Evolutionary conservation across 1,140 invertebrate genomes (phyloP), one percentile per base, ranked within the genome.

Genomic region (Hormaphis cornu): DNA sequence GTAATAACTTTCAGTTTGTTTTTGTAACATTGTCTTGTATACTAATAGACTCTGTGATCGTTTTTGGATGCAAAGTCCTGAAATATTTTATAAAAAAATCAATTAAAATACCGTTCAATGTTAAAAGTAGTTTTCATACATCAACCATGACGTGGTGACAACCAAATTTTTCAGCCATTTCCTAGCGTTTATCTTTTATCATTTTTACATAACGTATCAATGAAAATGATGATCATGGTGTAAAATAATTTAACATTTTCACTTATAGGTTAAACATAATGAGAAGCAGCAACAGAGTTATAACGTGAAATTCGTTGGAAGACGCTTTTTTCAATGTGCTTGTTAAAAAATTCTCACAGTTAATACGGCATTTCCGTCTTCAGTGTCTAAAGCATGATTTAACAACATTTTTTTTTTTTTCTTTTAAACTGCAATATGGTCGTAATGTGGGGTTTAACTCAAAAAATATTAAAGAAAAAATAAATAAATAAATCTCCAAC

Each of bases 361-460:
- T 69, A 83, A 74, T 74, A 81, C 82, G 20, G 81, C 78, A 76
- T 83, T 82, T 73, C 82, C 83, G 78, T 83, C 79, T 46, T 81
- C 80, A 63, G 76, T 77, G 59, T 73, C 73, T 42, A 83, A 77
- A n/a, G 81, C 80, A 56, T 76, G 76, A 73, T 81, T 79, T 9
- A 84, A 74, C 10, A 83, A 71, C 10, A 77, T 72, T 69, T 78
- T 81, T 76, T n/a, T n/a, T n/a, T n/a, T 84, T 84, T 71, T 76
- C 78, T n/a, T 74, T 73, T 10, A 82, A 72, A 33, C 81, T 82
- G 73, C 79, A 80, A 71, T 81, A 83, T n/a, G 77, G 73, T 74
- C 83, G 82, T 28, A 84, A 73, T 6, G 79, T 78, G n/a, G n/a
- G n/a, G n/a, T n/a, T n/a, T n/a, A n/a, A n/a, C n/a, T n/a, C n/a